Evolutionary conservation across 35 echinoderm and acorn worm genomes (phyloP), one percentile per base, ranked within the genome.

Genomic region (Lytechinus variegatus): DNA sequence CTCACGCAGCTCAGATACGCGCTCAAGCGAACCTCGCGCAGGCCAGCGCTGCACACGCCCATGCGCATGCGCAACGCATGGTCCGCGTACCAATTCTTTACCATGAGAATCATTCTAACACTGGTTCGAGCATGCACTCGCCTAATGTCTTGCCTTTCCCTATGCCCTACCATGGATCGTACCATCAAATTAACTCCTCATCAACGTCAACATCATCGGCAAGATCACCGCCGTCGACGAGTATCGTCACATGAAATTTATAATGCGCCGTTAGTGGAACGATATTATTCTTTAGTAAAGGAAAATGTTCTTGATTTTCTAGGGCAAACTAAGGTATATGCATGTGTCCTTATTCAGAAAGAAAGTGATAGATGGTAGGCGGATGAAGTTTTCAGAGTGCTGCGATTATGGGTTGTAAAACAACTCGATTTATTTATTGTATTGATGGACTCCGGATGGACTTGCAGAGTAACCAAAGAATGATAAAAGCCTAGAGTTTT

Each of bases 71-170:
- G n/a, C 97, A 98, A 93, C 96, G 98, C 54, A 96, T 99, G 96
- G 98, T 99, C 9, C 90, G 98, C 21, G 98, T 99, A 14, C 98
- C 98, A 3, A 99, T 99, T 27, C 92, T 99, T 27, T 99, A 99
- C 91, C 98, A 99, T 89, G 98, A 99, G 52, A 98, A 92, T 93
- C 92, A 93, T 27, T 14, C n/a, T 24, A 57, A n/a, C 52, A 57
- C 53, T 3, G 55, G 92, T 93, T 55, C 92, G 53, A 93, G 92
- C 27, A 53, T 93, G 53, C 92, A 93, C 92, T 54, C 92, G 27
- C 10, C 88, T 21, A 93, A 57, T 24, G 52, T 93, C 92, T 93
- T 93, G 92, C 92, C 92, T 93, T 93, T 93, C 92, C 92, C 92
- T 8, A 27, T 93, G 53, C 54, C 92, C 9, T 93, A 93, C 92